These are phyloP conservation scores for Lordiphosa andalusiaca DNA, from an alignment of 2,888 invertebrate genomes.

Conservation along the genomic window DNA sequence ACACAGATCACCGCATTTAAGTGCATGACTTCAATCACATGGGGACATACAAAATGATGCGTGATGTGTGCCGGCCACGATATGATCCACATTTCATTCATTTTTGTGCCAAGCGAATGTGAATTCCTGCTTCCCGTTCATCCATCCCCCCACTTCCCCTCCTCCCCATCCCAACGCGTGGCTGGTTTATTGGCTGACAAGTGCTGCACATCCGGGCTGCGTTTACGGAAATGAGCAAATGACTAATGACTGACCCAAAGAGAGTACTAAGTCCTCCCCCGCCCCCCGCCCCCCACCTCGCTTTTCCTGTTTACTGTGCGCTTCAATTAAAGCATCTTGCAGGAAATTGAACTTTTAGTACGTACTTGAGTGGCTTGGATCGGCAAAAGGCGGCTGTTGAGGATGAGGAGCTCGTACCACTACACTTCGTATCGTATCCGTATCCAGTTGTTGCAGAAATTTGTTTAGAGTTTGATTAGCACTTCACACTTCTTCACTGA, in stretches of 20 bases:
- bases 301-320: conserved; percentile 48
- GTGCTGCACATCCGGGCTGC: conserved; percentile 73
- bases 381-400: conserved; percentile 9
- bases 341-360: conserved; percentile 73
- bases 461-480: conserved; percentile 42
- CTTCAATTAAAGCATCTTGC: conserved; percentile 71
- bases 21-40: background rate
- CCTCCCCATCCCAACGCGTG: conserved; percentile 5
- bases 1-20: conserved; percentile 4
- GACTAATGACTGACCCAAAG: conserved; percentile 72
- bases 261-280: conserved; percentile 10
- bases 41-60: conserved; percentile 7
- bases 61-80: conserved; percentile 1
- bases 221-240: conserved; percentile 73
- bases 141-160: background rate
- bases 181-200: conserved; percentile 75
- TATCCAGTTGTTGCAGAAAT: conserved; percentile 62
- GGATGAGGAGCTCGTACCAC: conserved; percentile 26
- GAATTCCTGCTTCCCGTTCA: too few relatives aligned
- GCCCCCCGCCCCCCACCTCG: background rate
- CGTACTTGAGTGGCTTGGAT: conserved; percentile 50
- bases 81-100: conserved; percentile 1
- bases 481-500: conserved; percentile 46
- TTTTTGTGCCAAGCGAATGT: background rate
- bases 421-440: conserved; percentile 56